Conservation (phyloP, 2,113 vertebrate genomes). For the Anthoscopus minutus region DNA sequence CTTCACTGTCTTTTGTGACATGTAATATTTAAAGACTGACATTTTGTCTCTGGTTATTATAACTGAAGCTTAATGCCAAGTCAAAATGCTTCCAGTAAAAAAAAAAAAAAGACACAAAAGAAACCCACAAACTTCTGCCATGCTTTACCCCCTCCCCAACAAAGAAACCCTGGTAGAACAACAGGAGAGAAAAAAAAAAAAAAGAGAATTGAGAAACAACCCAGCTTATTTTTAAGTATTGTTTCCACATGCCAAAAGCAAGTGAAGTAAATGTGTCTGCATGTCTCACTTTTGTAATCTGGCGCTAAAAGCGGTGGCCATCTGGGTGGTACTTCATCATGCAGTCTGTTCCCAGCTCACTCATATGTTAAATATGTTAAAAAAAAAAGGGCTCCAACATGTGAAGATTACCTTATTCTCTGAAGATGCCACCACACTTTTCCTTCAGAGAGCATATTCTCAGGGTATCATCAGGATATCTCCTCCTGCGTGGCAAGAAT, state of each 20-base stretch:
- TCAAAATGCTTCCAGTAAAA: background rate
- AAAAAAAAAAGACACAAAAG: background rate
- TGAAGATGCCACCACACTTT: background rate
- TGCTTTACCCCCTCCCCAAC: background rate
- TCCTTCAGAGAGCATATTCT: background rate
- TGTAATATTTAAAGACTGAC: constrained; percentile 28
- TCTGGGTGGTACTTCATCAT: constrained; percentile 45
- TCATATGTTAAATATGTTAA: constrained; percentile 32
- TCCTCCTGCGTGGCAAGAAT: background rate
- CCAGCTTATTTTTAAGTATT: constrained; percentile 50
- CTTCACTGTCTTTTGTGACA: background rate
- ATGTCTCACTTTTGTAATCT: constrained; percentile 60
- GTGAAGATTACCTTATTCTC: background rate
- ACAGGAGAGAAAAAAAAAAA: background rate
- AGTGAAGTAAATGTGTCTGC: constrained; percentile 54
- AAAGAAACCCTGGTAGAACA: background rate
- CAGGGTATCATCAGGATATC: background rate
- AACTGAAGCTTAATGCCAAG: background rate
- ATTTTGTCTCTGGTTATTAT: background rate
- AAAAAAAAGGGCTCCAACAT: background rate
- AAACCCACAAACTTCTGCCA: background rate
- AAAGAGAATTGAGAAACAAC: background rate
- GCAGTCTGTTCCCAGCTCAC: constrained; percentile 52
- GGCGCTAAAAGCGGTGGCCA: constrained; percentile 53
- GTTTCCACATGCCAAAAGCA: constrained; percentile 38